Evolutionary conservation across 2,797 vertebrate genomes (phyloP).

Genomic region (Silurus aristotelis): DNA sequence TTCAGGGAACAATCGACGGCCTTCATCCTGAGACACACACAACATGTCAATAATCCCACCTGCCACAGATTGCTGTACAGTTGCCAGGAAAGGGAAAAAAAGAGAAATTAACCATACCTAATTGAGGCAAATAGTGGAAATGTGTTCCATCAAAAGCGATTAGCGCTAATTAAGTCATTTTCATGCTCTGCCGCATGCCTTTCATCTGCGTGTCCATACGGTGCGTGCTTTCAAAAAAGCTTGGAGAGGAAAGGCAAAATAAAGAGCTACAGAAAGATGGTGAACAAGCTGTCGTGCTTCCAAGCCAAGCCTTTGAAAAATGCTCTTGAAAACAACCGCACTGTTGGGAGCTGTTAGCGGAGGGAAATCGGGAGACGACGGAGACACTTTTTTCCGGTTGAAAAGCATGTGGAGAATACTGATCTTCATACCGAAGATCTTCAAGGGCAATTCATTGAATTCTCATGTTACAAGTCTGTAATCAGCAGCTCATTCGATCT

Average conservation of each 20-base stretch:
- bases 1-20: conserved; percentile 32
- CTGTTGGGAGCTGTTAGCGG: conserved; percentile 26
- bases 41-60: conserved; percentile 61
- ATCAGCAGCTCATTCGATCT: not conserved
- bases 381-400: conserved; percentile 17
- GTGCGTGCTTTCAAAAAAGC: conserved; percentile 57
- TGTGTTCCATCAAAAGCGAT: conserved; percentile 79
- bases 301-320: conserved; percentile 40
- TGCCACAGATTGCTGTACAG: conserved; percentile 67
- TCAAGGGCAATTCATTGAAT: not conserved
- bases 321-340: conserved; percentile 34
- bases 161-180: conserved; percentile 80
- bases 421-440: too few species aligned
- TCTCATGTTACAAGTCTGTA: conserved; percentile 6
- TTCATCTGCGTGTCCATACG: conserved; percentile 72
- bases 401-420: not conserved
- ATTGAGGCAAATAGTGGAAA: conserved; percentile 78
- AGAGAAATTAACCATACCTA: conserved; percentile 73
- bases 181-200: conserved; percentile 76
- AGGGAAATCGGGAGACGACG: conserved; percentile 26
- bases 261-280: conserved; percentile 56
- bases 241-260: conserved; percentile 53
- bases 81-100: conserved; percentile 67
- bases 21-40: conserved; percentile 38
- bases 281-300: conserved; percentile 46